Conservation (phyloP, 2,113 vertebrate species). For the Procavia capensis region DNA sequence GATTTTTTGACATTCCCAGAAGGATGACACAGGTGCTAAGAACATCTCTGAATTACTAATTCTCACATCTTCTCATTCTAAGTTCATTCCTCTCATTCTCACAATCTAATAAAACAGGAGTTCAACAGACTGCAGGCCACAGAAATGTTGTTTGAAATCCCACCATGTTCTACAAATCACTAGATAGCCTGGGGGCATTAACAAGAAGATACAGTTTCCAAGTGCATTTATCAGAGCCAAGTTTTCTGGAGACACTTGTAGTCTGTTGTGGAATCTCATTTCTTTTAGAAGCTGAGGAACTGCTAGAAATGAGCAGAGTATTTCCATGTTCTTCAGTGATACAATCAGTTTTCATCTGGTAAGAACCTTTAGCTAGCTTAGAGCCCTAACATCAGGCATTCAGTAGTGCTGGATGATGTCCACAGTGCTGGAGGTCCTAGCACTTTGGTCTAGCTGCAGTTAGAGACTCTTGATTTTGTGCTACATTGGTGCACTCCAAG, state of each 20-base stretch:
- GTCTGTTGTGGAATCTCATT: background rate
- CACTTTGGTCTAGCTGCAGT: background rate
- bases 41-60: background rate
- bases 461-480: too few relatives aligned
- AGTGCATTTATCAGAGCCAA: accelerated
- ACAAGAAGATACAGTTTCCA: background rate
- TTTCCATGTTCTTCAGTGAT: too few relatives aligned
- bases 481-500: background rate
- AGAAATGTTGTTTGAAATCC: background rate
- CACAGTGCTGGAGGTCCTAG: background rate
- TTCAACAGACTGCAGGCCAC: background rate
- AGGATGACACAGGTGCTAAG: background rate
- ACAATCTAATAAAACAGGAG: background rate
- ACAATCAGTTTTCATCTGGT: background rate
- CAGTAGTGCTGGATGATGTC: accelerated
- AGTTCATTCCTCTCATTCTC: background rate
- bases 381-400: background rate
- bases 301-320: too few relatives aligned
- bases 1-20: background rate
- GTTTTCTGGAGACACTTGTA: background rate
- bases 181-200: too few relatives aligned
- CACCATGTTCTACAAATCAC: accelerated
- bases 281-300: background rate
- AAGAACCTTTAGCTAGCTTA: too few relatives aligned
- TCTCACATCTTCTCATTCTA: too few relatives aligned